Base-by-base conservation (phyloP, 2,888 invertebrate species). In the Digitonthophagus gazella region DNA sequence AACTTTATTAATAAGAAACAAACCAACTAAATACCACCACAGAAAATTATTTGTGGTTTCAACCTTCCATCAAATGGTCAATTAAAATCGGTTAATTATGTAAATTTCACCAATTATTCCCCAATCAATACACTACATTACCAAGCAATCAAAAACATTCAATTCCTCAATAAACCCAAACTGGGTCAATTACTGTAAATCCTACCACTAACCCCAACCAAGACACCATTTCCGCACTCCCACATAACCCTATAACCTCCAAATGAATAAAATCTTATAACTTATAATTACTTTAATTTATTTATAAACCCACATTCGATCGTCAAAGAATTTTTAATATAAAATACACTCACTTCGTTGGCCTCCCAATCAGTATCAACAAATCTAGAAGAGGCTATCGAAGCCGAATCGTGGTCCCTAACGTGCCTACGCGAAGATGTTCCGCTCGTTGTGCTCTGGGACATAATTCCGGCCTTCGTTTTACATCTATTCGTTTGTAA, bases 291-390 rank as follows among this genome's bases (percentile, higher is more conserved):
- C 28, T 8, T 8, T 44, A 8, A 44, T 5, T 44, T 44, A 11
- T 44, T 44, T 44, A 44, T 44, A 3, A 44, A 1, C 11, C 11
- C 11, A 11, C 28, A 11, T 44, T 6, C 6, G 28, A 44, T 44
- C 6, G 11, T 44, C 28, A 44, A 11, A 44, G 28, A 8, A 44
- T 44, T 44, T 44, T 44, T 44, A 61, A 61, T 61, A 16, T 18
- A 61, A 18, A 61, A 57, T 55, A 66, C 8, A 64, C 22, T 64
- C 79, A 90, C 91, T 83, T 92, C 91, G 81, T 91, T 91, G 63
- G 91, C 90, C 81, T 92, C 92, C 91, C 92, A 92, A 80, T 92
- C 92, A 19, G 89, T 87, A 78, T 90, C 90, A 67, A 87, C 87
- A 81, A 89, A 90, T 75, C 90, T 85, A 73, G 88, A 85, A 20